Percentiles rank a stretch among this genome's conserved stretches.
These are phyloP conservation scores for Pao palembangensis DNA, from an alignment of 2,113 vertebrate genomes.

Conservation along the genomic window DNA sequence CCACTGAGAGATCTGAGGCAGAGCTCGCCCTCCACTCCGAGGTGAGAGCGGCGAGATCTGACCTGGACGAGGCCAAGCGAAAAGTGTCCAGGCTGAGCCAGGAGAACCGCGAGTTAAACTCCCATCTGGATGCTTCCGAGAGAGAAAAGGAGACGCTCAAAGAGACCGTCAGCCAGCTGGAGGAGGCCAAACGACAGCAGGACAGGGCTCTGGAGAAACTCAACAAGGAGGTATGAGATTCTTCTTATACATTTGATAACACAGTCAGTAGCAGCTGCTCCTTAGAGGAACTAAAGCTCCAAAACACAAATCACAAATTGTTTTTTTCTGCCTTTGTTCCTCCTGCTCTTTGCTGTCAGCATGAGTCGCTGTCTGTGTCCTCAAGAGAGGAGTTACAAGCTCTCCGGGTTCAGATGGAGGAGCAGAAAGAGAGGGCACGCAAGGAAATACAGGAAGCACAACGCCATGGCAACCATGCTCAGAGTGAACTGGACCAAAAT, in stretches of 20 bases:
- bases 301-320: conserved; percentile 4
- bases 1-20: conserved; percentile 65
- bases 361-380: conserved; percentile 76
- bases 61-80: conserved; percentile 79
- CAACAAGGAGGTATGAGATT: conserved; percentile 63
- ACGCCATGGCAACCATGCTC: conserved; percentile 80
- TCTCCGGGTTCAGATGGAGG: conserved; percentile 84
- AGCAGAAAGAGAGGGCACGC: conserved; percentile 84
- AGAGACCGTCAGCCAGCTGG: conserved; percentile 74
- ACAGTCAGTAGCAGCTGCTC: background rate
- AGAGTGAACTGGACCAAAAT: conserved; percentile 79
- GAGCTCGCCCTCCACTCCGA: conserved; percentile 77
- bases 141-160: conserved; percentile 81
- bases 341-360: conserved; percentile 56
- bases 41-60: conserved; percentile 75
- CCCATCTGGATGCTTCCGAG: conserved; percentile 73
- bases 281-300: background rate
- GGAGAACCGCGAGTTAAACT: conserved; percentile 76
- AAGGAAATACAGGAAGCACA: conserved; percentile 85
- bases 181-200: conserved; percentile 81
- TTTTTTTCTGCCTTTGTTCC: background rate
- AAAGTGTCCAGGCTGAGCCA: conserved; percentile 70
- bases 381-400: conserved; percentile 73
- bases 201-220: conserved; percentile 74
- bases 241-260: background rate